Percentiles rank a stretch among this genome's conserved stretches.
These are phyloP conservation scores for Peucedramus taeniatus DNA, from an alignment of 2,113 vertebrate genomes.

Conservation along the genomic window DNA sequence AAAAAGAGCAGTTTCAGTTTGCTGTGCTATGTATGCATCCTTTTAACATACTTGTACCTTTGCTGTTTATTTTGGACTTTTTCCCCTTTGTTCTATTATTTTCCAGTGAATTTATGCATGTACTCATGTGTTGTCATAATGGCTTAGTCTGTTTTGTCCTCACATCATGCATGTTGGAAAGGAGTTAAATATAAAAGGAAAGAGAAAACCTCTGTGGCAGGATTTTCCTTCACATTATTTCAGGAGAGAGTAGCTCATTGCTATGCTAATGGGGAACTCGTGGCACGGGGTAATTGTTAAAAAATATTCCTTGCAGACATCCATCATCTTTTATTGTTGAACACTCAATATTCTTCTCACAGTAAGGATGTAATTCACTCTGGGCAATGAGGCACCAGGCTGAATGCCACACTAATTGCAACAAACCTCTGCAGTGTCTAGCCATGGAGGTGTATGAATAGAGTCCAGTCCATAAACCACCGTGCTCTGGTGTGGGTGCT, in stretches of 20 bases:
- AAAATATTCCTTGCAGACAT: not conserved
- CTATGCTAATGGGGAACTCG: not conserved
- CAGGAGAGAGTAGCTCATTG: not conserved
- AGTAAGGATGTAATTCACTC: not conserved
- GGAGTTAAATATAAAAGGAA: not conserved
- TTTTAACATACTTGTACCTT: not conserved
- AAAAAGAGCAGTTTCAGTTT: not conserved
- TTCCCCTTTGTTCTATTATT: not conserved
- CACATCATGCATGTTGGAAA: not conserved
- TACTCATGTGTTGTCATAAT: not conserved
- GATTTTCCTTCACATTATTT: not conserved
- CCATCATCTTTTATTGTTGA: not conserved
- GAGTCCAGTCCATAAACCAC: not conserved
- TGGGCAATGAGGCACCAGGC: not conserved
- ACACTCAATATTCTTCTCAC: slow-evolving; percentile 1
- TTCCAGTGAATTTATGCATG: not conserved
- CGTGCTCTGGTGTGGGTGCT: not conserved
- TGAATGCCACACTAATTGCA: not conserved
- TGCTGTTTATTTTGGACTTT: not conserved
- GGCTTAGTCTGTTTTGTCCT: not conserved
- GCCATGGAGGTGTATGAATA: not conserved
- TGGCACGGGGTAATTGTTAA: not conserved
- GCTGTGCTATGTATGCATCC: not conserved
- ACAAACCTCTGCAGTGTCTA: not conserved
- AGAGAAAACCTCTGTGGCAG: not conserved